Evolutionary conservation across 2,888 invertebrate genomes (phyloP), one percentile per base, ranked within the genome.

Genomic region (Osedax frankpressi): DNA sequence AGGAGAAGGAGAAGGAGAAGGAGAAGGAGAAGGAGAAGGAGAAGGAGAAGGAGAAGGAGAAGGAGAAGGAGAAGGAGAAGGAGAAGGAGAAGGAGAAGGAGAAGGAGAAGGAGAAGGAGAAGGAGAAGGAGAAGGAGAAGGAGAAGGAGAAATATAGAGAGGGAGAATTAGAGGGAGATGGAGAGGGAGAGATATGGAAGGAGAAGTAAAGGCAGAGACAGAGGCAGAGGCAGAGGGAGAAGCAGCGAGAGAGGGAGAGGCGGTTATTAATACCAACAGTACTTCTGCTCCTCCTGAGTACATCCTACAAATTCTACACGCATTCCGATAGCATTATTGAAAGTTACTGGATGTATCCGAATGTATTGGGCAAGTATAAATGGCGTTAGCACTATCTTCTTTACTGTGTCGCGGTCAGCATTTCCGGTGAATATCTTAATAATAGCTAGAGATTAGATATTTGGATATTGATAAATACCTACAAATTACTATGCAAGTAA

Each of bases 201-300:
- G n/a, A n/a, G n/a, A n/a, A n/a, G n/a, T n/a, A n/a, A n/a, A n/a
- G n/a, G n/a, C n/a, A n/a, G n/a, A n/a, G n/a, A n/a, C n/a, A n/a
- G n/a, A n/a, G n/a, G n/a, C n/a, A n/a, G n/a, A n/a, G n/a, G n/a
- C 6, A 19, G 44, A 19, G 44, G 19, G 44, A 19, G 6, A 44
- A 44, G 44, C 11, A 44, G 44, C 19, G 44, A 19, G 6, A 19
- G 19, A 19, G 44, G 6, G 44, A 44, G 44, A 19, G 44, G 6
- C 6, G 44, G 19, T 19, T 44, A 44, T 11, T 11, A 19, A 19
- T 11, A 44, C 74, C 25, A 30, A 73, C 73, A 74, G 30, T 29
- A 71, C 27, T 71, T 62, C 71, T 74, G 74, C 30, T 74, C 63
- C 25, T 27, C 71, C 71, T 74, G 74, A 14, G 71, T 72, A 26